Evolutionary conservation across 2,113 vertebrate species (phyloP), one percentile per base, ranked within the genome.

Genomic region (Peromyscus californicus): DNA sequence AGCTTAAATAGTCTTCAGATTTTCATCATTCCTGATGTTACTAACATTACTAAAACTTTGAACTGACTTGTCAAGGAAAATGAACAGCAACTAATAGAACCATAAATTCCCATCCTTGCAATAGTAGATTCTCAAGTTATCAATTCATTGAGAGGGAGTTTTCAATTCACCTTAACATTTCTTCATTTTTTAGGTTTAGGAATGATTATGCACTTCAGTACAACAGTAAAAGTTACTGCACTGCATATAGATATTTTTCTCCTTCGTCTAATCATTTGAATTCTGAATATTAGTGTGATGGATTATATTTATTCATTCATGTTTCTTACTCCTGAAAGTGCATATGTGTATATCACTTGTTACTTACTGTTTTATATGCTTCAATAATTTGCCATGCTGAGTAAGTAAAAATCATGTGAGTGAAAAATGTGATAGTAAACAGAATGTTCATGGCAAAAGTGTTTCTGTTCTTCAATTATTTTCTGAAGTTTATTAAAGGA

Each of bases 381-480:
- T 61, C 5, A 70, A 9, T 16, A 36, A 72, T 22, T 59, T n/a
- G 24, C 9, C 39, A 82, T 39, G 16, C 21, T 4, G 3, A 63
- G 4, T 29, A 51, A 5, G 39, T 51, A n/a, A n/a, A 79, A 4
- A 36, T 65, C 5, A 2, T 33, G 6, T 19, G 19, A 61, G 17
- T 31, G 0, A 21, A n/a, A 67, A 22, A 26, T 61, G 6, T 51
- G 6, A 63, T 22, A 3, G 21, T 7, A 17, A 74, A 19, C 9
- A 31, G 59, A 26, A 26, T 42, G 4, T 15, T 8, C 26, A 33
- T 59, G 36, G 72, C 13, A 61, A 45, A 39, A 12, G 22, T 42
- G 5, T n/a, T 72, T 42, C 7, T 39, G 45, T 12, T 22, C 0
- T 0, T 48, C 0, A 0, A 61, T 19, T 10, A 21, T 26, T 39